Evolutionary conservation across 2,113 vertebrate species (phyloP).

Genomic region (Calypte anna): DNA sequence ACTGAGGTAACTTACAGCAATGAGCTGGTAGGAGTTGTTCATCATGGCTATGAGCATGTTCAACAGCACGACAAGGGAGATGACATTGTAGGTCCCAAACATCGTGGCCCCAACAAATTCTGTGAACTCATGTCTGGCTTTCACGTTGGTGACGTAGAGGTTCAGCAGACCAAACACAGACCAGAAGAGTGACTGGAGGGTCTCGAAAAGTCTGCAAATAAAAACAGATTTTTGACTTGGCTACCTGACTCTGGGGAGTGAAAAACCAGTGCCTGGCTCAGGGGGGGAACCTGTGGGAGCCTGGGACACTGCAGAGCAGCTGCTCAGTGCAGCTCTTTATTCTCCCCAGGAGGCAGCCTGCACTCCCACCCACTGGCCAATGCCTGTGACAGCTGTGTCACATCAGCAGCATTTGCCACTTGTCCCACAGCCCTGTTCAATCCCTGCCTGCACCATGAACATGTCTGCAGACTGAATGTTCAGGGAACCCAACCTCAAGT

Average conservation of each 20-base stretch:
- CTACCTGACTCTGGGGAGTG: neutral
- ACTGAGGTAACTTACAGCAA: constrained; percentile 84
- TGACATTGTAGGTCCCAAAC: constrained; percentile 97
- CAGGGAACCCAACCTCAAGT: neutral
- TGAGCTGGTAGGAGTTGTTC: constrained; percentile 99
- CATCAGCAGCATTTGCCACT: neutral
- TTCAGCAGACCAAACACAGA: constrained; percentile 94
- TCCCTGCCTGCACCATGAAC: neutral
- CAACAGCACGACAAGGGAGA: constrained; percentile 94
- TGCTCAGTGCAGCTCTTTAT: neutral
- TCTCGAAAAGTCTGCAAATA: constrained; percentile 90
- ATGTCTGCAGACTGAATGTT: neutral
- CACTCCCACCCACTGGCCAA: neutral
- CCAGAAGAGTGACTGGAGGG: constrained; percentile 97
- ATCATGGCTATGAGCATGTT: constrained; percentile 99
- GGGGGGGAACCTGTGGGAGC: neutral
- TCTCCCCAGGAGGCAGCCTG: neutral
- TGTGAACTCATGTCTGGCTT: constrained; percentile 94
- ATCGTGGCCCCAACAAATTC: constrained; percentile 97
- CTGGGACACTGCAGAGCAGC: neutral
- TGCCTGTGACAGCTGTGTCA: neutral
- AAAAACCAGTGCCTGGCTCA: neutral
- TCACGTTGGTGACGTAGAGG: constrained; percentile 95
- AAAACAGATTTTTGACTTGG: neutral
- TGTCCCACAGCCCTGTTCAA: neutral